Evolutionary conservation across 2,888 invertebrate species (phyloP), one percentile per base, ranked within the genome.

Genomic region (Eupithecia pulchellata): DNA sequence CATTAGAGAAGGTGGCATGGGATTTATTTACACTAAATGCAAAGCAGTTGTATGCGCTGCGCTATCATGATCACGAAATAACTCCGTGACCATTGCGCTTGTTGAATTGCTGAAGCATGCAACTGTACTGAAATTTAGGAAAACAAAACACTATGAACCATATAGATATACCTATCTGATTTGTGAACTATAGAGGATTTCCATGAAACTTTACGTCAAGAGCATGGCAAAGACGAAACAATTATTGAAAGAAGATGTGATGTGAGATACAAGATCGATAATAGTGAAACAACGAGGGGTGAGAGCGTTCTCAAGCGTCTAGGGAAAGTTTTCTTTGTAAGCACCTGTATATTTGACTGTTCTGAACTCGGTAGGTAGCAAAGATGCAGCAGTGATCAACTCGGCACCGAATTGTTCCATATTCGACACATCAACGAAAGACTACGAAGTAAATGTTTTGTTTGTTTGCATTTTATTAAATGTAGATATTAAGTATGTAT

Each of bases 1-100:
- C 58, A 68, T 74, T 77, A 72, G 8, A 65, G 63, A 39, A 57
- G 34, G 20, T 32, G 20, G 11, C n/a, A 20, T 61, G 13, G 30
- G 32, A 61, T 61, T 17, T 29, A 52, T 52, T 52, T 52, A 52
- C 11, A 52, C 52, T 25, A 25, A 25, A 52, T 52, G 25, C 11
- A 13, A 13, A 52, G 52, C 4, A 52, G 52, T 52, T 52, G 11
- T 11, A 25, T 25, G 52, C 25, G 4, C 13, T 25, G 52, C 25
- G 4, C 13, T 0, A 52, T 52, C 52, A 25, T 52, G 52, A 52
- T 52, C 52, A 52, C 52, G 52, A 52, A 52, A 25, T 25, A 25
- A 52, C 25, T 52, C 13, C 52, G 25, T 52, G 52, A 52, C 25
- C 52, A 52, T 11, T 4, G 52, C 52, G 13, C 52, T 25, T 52